Percentiles rank a stretch among this genome's conserved stretches.
Conservation (phyloP, 1,140 invertebrate species). For the Temnothorax longispinosus region DNA sequence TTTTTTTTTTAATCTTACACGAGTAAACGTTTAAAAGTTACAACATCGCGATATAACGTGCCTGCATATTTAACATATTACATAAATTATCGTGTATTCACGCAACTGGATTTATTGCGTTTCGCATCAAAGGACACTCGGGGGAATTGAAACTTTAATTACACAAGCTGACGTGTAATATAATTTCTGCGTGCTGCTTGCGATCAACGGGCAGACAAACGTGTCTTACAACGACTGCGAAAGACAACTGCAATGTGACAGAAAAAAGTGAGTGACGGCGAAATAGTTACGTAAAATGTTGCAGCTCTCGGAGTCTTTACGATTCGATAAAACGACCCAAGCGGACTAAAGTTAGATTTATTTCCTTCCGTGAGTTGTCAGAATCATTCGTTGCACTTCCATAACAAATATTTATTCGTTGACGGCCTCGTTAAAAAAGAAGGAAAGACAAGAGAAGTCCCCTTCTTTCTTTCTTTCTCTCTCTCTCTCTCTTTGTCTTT, state of each 20-base stretch:
- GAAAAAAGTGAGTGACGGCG: slow-evolving; percentile 46
- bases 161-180: slow-evolving; percentile 1
- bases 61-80: slow-evolving; percentile 15
- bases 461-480: neutral
- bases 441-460: neutral
- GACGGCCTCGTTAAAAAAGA: slow-evolving; percentile 40
- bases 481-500: neutral
- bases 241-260: slow-evolving; percentile 53
- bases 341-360: slow-evolving; percentile 45
- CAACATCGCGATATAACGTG: slow-evolving; percentile 12
- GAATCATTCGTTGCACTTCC: slow-evolving; percentile 50
- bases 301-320: slow-evolving; percentile 35
- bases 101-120: slow-evolving; percentile 30
- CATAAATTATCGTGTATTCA: slow-evolving; percentile 43
- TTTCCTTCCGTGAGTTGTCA: slow-evolving; percentile 51
- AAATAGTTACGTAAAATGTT: slow-evolving; percentile 69
- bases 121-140: neutral
- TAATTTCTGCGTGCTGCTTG: slow-evolving; percentile 23
- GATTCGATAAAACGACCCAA: slow-evolving; percentile 49
- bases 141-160: slow-evolving; percentile 39
- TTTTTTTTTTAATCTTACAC: neutral
- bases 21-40: neutral
- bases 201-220: slow-evolving; percentile 28
- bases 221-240: slow-evolving; percentile 49
- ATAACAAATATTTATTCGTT: slow-evolving; percentile 53